Evolutionary conservation across 2,797 vertebrate species (phyloP).

Genomic region (Malacoraja senta): DNA sequence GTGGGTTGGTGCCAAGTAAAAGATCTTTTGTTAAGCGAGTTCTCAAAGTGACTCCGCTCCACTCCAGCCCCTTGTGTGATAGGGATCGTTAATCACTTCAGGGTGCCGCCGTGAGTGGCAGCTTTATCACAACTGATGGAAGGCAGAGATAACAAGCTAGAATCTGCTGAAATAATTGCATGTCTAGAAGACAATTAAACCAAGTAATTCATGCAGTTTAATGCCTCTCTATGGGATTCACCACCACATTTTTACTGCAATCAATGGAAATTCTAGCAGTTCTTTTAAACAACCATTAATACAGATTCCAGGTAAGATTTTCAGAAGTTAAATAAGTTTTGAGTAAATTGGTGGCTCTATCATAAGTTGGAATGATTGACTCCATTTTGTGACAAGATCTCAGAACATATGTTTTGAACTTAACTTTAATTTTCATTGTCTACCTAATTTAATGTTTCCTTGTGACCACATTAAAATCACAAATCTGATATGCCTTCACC

Average conservation of each 20-base stretch:
- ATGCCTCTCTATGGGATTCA: background rate
- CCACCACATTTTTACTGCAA: background rate
- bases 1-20: background rate
- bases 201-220: background rate
- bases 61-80: background rate
- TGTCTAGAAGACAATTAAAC: background rate
- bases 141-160: background rate
- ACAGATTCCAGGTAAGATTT: background rate
- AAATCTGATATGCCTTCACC: slow-evolving; percentile 31
- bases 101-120: slow-evolving; percentile 28
- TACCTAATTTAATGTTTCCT: slow-evolving; percentile 35
- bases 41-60: background rate
- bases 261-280: background rate
- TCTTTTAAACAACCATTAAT: background rate
- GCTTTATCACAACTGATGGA: slow-evolving; percentile 4
- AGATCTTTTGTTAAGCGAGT: background rate
- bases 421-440: slow-evolving; percentile 34
- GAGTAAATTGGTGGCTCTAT: background rate
- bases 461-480: slow-evolving; percentile 23
- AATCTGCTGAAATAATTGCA: slow-evolving; percentile 6
- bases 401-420: slow-evolving; percentile 29
- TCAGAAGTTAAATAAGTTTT: background rate
- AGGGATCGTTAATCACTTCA: slow-evolving; percentile 14
- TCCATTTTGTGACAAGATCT: background rate
- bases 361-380: background rate